Evolutionary conservation across 1,140 invertebrate species (phyloP), one percentile per base, ranked within the genome.

Genomic region (Globodera ellingtonae): DNA sequence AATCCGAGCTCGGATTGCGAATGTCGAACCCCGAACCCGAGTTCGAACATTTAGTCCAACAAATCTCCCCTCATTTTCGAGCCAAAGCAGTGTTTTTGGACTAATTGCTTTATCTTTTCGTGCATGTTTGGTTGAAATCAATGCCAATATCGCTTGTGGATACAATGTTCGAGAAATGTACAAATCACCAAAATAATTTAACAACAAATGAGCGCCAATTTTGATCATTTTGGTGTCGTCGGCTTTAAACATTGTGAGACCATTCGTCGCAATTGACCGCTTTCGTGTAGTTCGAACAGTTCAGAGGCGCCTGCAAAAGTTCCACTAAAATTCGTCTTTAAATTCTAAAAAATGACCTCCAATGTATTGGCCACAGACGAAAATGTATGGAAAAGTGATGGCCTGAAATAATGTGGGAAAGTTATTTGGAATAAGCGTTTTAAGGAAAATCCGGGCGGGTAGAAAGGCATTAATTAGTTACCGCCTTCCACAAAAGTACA

Each of bases 381-480:
- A 88, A 48, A 88, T 87, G 78, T 89, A 88, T 35, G 87, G 87
- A 78, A 88, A 88, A n/a, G 88, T 88, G 10, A 82, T 82, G 50
- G 86, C 84, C 75, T 77, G 67, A 35, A 70, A 44, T 0, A 69
- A 69, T 24, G 18, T 69, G 9, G 10, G 8, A 69, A 24, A 69
- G 8, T 69, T 44, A 69, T 69, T 10, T 65, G 21, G 21, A 65
- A 1, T 65, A 13, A 13, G 13, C n/a, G 59, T 15, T 65, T 65
- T 65, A 1, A 62, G 3, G 59, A n/a, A 62, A 62, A 62, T 65
- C 2, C 59, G 59, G 59, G 35, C 35, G 35, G 35, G 35, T 35
- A 35, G 21, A 65, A 13, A 15, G 59, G 47, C 59, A 56, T 74
- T 56, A 46, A 74, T 74, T 35, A 48, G 10, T 74, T 10, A 18